phyloP scores from a whole-genome alignment of 2,797 vertebrate genomes.

The Eleutherodactylus coqui region DNA sequence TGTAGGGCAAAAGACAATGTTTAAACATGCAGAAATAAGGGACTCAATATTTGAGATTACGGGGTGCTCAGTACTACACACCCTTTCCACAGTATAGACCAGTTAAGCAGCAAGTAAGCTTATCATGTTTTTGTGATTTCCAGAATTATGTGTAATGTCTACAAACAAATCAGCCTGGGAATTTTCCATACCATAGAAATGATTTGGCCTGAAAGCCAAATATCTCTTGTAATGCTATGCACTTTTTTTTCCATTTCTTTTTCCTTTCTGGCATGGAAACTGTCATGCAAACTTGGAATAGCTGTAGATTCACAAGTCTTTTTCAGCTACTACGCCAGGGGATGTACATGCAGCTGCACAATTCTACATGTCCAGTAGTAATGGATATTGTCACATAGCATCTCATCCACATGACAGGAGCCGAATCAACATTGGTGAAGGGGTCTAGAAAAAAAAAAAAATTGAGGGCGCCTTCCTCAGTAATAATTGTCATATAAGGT shows the following conservation, averaged over 20 bases:
- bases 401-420: not conserved
- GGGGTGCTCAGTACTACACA: not conserved
- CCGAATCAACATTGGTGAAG: no score
- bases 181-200: constrained; percentile 20
- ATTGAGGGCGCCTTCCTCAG: no score
- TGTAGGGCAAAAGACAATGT: no score
- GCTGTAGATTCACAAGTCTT: not conserved
- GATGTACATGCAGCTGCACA: not conserved
- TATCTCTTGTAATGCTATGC: not conserved
- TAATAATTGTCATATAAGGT: no score
- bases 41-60: not conserved
- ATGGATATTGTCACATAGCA: not conserved
- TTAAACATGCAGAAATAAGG: not conserved
- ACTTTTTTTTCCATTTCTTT: not conserved
- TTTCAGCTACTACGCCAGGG: not conserved
- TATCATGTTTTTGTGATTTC: not conserved
- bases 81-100: not conserved
- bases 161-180: constrained; percentile 14
- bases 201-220: constrained; percentile 5
- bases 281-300: not conserved
- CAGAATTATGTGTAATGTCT: not conserved
- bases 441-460: no score
- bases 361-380: not conserved
- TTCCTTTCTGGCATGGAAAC: not conserved
- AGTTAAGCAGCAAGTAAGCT: not conserved